Base-by-base conservation (phyloP, 2,888 invertebrate genomes). In the Formica aserva region DNA sequence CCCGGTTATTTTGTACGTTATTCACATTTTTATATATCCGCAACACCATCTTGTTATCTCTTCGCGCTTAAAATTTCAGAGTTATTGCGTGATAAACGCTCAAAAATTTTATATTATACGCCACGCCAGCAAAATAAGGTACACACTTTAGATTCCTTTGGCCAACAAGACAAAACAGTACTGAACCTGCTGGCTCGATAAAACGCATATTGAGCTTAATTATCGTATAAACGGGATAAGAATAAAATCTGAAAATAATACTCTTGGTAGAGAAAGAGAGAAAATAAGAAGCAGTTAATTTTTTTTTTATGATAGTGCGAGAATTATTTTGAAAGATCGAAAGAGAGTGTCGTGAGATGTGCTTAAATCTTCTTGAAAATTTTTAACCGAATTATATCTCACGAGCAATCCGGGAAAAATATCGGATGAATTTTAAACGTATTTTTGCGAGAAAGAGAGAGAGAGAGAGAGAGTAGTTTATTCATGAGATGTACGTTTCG, bases 401-500 rank as follows among this genome's bases (percentile, higher is more conserved):
- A 13, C 45, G 41, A 71, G 45, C 18, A 71, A 60, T 13, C 0
- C 22, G 32, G 3, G 22, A 78, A 60, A 67, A 60, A 78, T 77
- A 57, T 26, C 8, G 8, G 35, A 13, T 18, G 26, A 72, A 72
- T 72, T 78, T 80, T 62, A 35, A 38, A 62, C 13, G 18, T 62
- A 60, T 32, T 60, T 45, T 32, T 8, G 48, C 15, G 29, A 29
- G 13, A 3, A 11, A 22, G 22, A 22, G 22, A 22, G 22, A 22
- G 22, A 22, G 22, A 22, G 22, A 22, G 8, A 26, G 3, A 26
- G 48, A 77, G 62, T 71, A 75, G 81, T 65, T 86, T 82, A 69
- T 52, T 11, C 35, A 35, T 29, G 57, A 77, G 63, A 76, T 74
- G 72, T 74, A 66, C 65, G 62, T 74, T 84, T 84, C 48, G 29